Conservation (phyloP, 2,888 invertebrate genomes). For the Mimas tiliae region DNA sequence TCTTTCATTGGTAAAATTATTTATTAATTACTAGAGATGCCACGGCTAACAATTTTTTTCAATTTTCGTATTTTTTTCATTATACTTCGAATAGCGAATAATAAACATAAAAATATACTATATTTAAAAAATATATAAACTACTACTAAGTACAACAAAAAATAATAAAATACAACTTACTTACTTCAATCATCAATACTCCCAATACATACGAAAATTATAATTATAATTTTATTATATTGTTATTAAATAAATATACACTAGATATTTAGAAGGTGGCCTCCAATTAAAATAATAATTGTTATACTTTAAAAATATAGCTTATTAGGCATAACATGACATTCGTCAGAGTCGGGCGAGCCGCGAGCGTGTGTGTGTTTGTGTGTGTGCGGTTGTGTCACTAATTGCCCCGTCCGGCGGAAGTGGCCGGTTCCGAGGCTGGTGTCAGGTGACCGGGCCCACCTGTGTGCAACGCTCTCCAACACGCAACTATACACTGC, state of each 20-base stretch:
- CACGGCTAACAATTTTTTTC: too few species aligned
- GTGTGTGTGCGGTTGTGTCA: constrained; percentile 67
- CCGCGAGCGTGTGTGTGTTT: constrained; percentile 46
- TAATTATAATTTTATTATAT: background rate
- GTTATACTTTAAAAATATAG: too few species aligned
- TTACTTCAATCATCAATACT: too few species aligned
- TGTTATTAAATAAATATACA: background rate
- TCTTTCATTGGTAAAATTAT: constrained; percentile 4
- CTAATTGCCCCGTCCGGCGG: constrained; percentile 83
- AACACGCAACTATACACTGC: constrained; percentile 41
- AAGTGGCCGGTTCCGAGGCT: constrained; percentile 80
- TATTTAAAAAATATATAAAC: too few species aligned
- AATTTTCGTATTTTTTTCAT: too few species aligned
- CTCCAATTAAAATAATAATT: background rate
- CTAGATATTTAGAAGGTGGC: background rate
- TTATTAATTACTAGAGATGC: background rate
- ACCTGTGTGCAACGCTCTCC: constrained; percentile 63
- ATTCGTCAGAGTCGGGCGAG: constrained; percentile 35
- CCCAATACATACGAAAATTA: background rate
- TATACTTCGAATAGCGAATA: too few species aligned
- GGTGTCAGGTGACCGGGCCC: constrained; percentile 78
- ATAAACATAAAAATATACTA: too few species aligned
- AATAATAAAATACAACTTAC: too few species aligned
- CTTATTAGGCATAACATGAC: constrained; percentile 23
- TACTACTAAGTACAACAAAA: too few species aligned